Base-by-base conservation (phyloP, 2,888 invertebrate species). In the Polydrusus cervinus region DNA sequence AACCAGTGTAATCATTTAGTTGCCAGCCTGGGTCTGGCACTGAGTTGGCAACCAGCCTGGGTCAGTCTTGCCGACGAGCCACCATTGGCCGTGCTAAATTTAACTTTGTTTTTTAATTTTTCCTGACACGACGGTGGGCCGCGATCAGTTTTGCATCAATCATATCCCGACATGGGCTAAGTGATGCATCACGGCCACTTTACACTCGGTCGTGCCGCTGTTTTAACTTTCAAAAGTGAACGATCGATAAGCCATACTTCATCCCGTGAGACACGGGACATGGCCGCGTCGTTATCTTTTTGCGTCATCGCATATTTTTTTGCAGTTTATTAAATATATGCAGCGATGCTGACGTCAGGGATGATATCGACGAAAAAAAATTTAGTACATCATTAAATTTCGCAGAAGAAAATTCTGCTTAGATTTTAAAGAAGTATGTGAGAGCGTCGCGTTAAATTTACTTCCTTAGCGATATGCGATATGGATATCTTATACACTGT, bases 111-210 rank as follows among this genome's bases (percentile, higher is more conserved):
- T 57, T 55, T 38, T 38, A 34, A 10, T 13, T 9, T 3, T 10
- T 14, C 5, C 25, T 25, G 25, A 3, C 30, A n/a, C 55, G 55
- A 55, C 55, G 30, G 30, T 14, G 51, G 55, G 43, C 43, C 55
- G 67, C 1, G 55, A 64, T 71, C 55, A 25, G 62, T 61, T 71
- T 64, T 47, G n/a, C 64, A 71, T 71, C 71, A 71, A 71, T 71
- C 71, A 71, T 71, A 62, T 51, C 13, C n/a, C 55, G 53, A 38
- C 49, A 13, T 7, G 30, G 55, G 64, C 43, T 71, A 71, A 71
- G 64, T 62, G 71, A 71, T 71, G 71, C 64, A 71, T 71, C 71
- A 64, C 51, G 51, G 34, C 53, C 64, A 71, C 53, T 71, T 71
- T 62, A 61, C 60, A 53, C 40, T 49, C 16, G 62, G 61, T 51